Conservation (phyloP, 2,797 vertebrate genomes). For the Rhabdophis nuchalis region DNA sequence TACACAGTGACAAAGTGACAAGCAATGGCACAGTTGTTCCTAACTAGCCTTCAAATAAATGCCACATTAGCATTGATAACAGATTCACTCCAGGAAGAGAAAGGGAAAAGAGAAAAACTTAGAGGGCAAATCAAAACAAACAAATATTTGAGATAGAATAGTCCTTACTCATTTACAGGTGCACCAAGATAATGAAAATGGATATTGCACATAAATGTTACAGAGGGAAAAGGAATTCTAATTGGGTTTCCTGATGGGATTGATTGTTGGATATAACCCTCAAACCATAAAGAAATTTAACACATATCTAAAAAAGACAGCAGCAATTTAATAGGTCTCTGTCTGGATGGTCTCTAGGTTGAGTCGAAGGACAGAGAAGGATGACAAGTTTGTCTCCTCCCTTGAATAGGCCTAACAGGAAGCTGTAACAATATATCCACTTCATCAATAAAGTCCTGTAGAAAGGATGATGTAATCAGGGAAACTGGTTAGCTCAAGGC, state of each 20-base stretch:
- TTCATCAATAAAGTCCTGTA: too few species aligned
- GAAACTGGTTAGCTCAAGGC: too few species aligned
- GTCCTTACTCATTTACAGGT: background rate
- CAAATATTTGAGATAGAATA: background rate
- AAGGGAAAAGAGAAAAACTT: background rate
- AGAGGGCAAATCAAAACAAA: background rate
- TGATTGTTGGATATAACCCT: background rate
- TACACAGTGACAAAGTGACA: fast-evolving
- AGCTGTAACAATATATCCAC: too few species aligned
- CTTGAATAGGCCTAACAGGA: too few species aligned
- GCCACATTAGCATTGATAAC: background rate
- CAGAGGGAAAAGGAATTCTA: background rate
- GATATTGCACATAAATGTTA: background rate
- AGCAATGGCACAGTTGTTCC: background rate
- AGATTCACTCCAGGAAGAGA: background rate
- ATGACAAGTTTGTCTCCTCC: too few species aligned
- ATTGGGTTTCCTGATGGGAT: background rate
- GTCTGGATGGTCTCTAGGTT: too few species aligned
- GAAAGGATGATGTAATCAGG: too few species aligned
- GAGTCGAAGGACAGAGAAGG: too few species aligned
- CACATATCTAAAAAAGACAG: too few species aligned
- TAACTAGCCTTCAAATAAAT: background rate
- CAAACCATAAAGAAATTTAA: too few species aligned
- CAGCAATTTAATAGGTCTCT: too few species aligned
- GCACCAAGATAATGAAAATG: background rate